phyloP scores from a whole-genome alignment of 2,113 vertebrate species.

The Proteles cristata region DNA sequence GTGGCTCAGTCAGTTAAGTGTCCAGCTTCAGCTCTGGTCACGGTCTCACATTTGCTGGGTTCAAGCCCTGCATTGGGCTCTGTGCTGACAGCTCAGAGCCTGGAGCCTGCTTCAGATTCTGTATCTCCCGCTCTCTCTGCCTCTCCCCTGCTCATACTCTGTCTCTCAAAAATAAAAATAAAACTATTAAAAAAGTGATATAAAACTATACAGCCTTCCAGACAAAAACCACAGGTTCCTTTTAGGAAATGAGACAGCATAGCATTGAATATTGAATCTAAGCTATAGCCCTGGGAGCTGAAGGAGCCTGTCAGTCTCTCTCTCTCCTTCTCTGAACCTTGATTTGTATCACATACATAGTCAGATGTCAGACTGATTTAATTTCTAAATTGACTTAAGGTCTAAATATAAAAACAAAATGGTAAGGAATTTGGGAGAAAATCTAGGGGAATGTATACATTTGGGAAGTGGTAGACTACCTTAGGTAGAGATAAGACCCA shows the following conservation, averaged over 20 bases:
- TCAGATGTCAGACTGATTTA: background rate
- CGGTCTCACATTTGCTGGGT: too few species aligned
- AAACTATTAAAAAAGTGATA: too few species aligned
- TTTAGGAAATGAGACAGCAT: background rate
- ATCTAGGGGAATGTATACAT: background rate
- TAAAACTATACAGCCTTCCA: background rate
- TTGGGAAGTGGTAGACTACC: background rate
- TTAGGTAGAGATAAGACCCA: background rate
- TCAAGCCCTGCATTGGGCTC: too few species aligned
- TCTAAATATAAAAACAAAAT: constrained; percentile 21
- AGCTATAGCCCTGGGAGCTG: background rate
- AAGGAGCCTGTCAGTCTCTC: background rate
- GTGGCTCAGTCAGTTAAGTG: too few species aligned
- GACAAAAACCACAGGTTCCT: background rate
- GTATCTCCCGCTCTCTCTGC: too few species aligned
- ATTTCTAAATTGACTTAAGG: background rate
- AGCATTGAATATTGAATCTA: background rate
- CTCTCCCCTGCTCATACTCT: too few species aligned
- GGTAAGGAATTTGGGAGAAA: background rate
- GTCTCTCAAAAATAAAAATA: too few species aligned
- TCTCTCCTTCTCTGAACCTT: background rate
- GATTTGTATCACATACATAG: background rate
- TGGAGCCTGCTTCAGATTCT: too few species aligned
- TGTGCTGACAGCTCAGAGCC: too few species aligned
- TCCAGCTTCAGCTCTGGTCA: too few species aligned